These are phyloP conservation scores for Rotaria socialis DNA, from an alignment of 2,888 invertebrate genomes.

Conservation along the genomic window DNA sequence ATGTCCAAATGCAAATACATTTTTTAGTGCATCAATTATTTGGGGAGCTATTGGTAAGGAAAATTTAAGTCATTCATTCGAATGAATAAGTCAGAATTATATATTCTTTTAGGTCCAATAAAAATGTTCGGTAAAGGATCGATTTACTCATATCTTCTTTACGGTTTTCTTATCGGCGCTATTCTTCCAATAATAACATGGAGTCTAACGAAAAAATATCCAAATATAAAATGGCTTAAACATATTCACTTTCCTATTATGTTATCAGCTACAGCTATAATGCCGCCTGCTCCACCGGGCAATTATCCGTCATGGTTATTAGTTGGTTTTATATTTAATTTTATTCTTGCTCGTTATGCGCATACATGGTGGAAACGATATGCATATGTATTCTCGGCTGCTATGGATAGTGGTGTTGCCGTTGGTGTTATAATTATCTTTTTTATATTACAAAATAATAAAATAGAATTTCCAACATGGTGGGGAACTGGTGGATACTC, in stretches of 20 bases:
- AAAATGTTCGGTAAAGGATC: constrained; percentile 20
- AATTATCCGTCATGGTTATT: constrained; percentile 35
- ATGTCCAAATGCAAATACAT: constrained; percentile 27
- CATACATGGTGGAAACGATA: not conserved
- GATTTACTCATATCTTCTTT: not conserved
- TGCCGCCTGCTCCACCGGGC: constrained; percentile 10
- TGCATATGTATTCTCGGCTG: constrained; percentile 33
- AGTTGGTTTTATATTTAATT: constrained; percentile 32
- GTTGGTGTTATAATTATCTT: not conserved
- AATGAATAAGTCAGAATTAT: not conserved
- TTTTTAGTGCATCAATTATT: not conserved
- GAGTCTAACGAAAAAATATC: not conserved
- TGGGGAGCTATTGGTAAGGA: not conserved
- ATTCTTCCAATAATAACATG: not conserved
- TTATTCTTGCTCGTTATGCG: not conserved
- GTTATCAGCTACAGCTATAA: constrained; percentile 20
- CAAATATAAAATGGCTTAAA: not conserved
- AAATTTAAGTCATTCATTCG: not conserved
- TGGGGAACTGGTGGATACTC: not conserved
- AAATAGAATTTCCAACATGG: constrained; percentile 2
- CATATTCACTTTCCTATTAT: constrained; percentile 28
- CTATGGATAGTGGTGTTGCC: constrained; percentile 27
- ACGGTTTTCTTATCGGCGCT: constrained; percentile 13
- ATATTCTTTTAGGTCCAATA: not conserved
- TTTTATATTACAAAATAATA: constrained; percentile 29